Evolutionary conservation across 1,140 invertebrate genomes (phyloP).

Genomic region (Leptinotarsa defecta): DNA sequence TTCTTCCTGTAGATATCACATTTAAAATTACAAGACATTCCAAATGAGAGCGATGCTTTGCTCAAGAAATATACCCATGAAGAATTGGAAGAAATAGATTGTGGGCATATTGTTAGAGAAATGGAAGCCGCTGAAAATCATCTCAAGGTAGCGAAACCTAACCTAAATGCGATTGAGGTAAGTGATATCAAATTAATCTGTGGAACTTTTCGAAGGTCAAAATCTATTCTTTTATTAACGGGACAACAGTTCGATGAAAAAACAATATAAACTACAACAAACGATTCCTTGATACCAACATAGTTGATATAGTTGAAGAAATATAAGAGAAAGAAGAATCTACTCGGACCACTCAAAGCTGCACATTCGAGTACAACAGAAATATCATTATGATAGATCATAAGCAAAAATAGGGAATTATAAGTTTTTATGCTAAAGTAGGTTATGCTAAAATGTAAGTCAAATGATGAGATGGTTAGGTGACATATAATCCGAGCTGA

Average conservation of each 20-base stretch:
- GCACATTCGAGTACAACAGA: too few species aligned
- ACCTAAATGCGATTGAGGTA: conserved; percentile 79
- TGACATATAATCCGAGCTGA: too few species aligned
- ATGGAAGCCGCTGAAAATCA: conserved; percentile 70
- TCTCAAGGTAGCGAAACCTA: conserved; percentile 73
- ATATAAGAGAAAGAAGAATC: too few species aligned
- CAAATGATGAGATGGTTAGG: too few species aligned
- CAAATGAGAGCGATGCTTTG: conserved; percentile 58
- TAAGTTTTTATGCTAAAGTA: neutral
- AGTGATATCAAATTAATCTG: neutral
- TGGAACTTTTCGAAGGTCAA: neutral
- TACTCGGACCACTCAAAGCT: too few species aligned
- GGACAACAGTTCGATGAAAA: neutral
- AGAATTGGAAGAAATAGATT: conserved; percentile 67
- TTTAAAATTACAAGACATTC: conserved; percentile 74
- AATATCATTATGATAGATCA: too few species aligned
- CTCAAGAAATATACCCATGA: conserved; percentile 69
- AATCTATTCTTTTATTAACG: neutral
- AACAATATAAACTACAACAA: too few species aligned
- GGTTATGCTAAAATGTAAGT: neutral
- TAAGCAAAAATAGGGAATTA: too few species aligned
- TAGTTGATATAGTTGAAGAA: too few species aligned
- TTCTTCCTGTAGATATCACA: conserved; percentile 59
- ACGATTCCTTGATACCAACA: too few species aligned
- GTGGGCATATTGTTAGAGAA: conserved; percentile 67